phyloP scores from a whole-genome alignment of 2,888 invertebrate genomes.

The Meganola albula region DNA sequence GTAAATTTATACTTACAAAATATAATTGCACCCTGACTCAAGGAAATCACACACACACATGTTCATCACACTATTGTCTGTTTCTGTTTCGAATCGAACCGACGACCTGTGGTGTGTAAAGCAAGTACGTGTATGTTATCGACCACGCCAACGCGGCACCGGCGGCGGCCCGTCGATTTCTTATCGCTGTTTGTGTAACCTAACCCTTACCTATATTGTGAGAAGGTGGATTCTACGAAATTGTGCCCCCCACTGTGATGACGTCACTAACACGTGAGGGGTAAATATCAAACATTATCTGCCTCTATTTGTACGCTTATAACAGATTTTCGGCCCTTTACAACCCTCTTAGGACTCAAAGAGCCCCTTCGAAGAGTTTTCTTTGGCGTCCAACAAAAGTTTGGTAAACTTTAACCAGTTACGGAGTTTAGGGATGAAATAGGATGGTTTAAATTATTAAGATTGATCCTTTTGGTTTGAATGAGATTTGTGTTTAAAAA shows the following conservation, averaged over 20 bases:
- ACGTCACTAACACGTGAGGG: slow-evolving; percentile 1
- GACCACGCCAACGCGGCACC: too few relatives aligned
- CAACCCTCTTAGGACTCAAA: slow-evolving; percentile 10
- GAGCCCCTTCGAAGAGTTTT: slow-evolving; percentile 9
- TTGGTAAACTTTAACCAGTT: slow-evolving; percentile 9
- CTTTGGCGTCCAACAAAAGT: slow-evolving; percentile 8
- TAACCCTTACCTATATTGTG: background rate
- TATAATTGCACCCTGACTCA: too few relatives aligned
- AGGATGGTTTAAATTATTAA: slow-evolving; percentile 6
- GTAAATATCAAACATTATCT: slow-evolving; percentile 29
- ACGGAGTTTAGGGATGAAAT: too few relatives aligned
- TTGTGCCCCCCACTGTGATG: background rate
- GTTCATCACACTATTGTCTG: too few relatives aligned
- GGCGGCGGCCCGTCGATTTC: too few relatives aligned
- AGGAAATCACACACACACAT: too few relatives aligned
- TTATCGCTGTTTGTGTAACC: background rate
- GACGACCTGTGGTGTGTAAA: too few relatives aligned
- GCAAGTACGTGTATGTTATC: too few relatives aligned
- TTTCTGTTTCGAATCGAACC: too few relatives aligned
- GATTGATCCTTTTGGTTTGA: too few relatives aligned
- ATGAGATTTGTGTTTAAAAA: too few relatives aligned
- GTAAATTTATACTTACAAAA: too few relatives aligned
- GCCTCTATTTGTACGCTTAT: slow-evolving; percentile 15
- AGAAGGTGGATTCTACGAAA: background rate
- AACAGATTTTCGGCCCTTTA: slow-evolving; percentile 21